Evolutionary conservation across 2,888 invertebrate species (phyloP), one percentile per base, ranked within the genome.

Genomic region (Synergus umbraculus): DNA sequence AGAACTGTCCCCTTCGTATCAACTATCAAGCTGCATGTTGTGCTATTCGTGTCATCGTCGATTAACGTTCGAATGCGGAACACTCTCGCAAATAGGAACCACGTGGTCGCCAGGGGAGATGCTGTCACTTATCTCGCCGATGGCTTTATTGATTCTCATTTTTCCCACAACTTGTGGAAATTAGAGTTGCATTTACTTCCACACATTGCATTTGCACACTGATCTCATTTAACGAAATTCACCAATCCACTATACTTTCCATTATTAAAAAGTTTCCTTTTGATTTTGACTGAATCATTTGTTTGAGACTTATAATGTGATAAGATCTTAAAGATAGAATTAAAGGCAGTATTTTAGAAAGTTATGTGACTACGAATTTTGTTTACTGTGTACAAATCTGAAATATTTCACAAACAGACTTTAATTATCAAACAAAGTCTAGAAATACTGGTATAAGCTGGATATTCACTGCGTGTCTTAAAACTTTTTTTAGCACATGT

Each of bases 21-120:
- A 78, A 76, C 77, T 83, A 79, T 82, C 82, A 76, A 83, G 80
- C 81, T 82, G 83, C 86, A 85, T 86, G 85, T 84, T 84, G 85
- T 83, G 85, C 81, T 86, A 88, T 88, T 83, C 87, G 87, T 86
- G 87, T 87, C 88, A 86, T 83, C 85, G 87, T 83, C 86, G 86
- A 88, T 88, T 86, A 85, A 66, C 83, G 79, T 80, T 83, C 82
- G 83, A 85, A 87, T 85, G 85, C 86, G 85, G 83, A 86, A 85
- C 85, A 83, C 84, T 58, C 79, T 78, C 76, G 79, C 80, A 76
- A 79, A 76, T 79, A 82, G 82, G 81, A 82, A 82, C 79, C 81
- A 54, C 73, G 73, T 54, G 73, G 54, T 73, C 73, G n/a, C 37
- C 54, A 37, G 73, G 46, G 49, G 37, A 73, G 49, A 73, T 29